Evolutionary conservation across 2,888 invertebrate genomes (phyloP).

Genomic region (Euplagia quadripunctaria): DNA sequence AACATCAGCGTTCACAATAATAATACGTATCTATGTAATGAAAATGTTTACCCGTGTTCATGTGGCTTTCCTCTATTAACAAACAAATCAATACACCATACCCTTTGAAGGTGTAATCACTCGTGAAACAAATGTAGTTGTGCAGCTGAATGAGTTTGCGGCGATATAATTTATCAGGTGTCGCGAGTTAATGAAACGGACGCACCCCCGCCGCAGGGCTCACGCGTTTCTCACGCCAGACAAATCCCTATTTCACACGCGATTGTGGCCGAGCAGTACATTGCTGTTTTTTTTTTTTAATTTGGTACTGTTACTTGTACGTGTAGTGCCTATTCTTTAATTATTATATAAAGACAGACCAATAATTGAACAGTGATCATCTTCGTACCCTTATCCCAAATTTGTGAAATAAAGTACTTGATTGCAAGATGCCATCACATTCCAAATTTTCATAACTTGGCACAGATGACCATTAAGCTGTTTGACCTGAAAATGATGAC

Average conservation of each 20-base stretch:
- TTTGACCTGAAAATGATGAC: too few species aligned
- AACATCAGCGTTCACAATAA: background rate
- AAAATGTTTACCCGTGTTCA: background rate
- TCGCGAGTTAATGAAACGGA: conserved; percentile 19
- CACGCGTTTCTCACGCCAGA: conserved; percentile 12
- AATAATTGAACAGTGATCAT: background rate
- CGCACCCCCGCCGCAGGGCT: background rate
- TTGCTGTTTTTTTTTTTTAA: background rate
- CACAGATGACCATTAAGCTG: too few species aligned
- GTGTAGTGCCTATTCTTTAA: background rate
- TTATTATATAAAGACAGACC: background rate
- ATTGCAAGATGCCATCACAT: too few species aligned
- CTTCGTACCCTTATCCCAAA: too few species aligned
- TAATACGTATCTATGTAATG: background rate
- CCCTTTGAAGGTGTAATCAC: background rate
- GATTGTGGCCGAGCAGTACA: background rate
- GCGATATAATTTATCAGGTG: conserved; percentile 17
- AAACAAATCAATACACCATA: background rate
- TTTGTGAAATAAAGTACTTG: too few species aligned
- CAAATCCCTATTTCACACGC: background rate
- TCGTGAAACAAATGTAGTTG: conserved; percentile 2
- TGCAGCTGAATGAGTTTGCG: background rate
- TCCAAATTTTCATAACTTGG: too few species aligned
- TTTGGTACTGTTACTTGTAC: background rate
- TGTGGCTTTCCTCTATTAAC: background rate